Evolutionary conservation across 2,113 vertebrate species (phyloP).

Genomic region (Quiscalus mexicanus): DNA sequence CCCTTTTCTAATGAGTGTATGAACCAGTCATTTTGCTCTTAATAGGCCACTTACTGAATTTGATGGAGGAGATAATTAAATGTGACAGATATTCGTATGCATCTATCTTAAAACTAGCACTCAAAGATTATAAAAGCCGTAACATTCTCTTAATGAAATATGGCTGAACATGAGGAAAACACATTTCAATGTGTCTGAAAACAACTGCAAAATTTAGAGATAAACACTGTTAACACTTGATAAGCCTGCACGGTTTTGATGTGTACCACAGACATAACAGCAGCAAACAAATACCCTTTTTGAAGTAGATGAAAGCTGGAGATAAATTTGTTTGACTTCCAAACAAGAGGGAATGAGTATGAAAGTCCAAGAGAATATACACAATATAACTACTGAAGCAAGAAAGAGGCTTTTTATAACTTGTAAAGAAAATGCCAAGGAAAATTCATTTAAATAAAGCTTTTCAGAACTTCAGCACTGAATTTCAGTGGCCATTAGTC

Average conservation of each 20-base stretch:
- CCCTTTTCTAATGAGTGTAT: constrained; percentile 65
- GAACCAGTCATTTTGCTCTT: constrained; percentile 69
- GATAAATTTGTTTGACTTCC: constrained; percentile 44
- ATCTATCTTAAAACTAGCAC: constrained; percentile 74
- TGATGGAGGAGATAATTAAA: constrained; percentile 78
- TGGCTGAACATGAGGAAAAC: constrained; percentile 56
- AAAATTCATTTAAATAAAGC: constrained; percentile 3
- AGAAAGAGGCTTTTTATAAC: constrained; percentile 3
- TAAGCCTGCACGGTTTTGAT: constrained; percentile 41
- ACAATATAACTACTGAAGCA: constrained; percentile 13
- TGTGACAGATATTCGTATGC: constrained; percentile 63
- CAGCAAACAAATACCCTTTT: neutral
- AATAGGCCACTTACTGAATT: constrained; percentile 67
- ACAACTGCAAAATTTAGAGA: constrained; percentile 68
- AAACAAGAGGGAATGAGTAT: constrained; percentile 3
- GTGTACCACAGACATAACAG: neutral
- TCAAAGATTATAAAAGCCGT: constrained; percentile 72
- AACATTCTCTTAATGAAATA: constrained; percentile 63
- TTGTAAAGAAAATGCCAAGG: constrained; percentile 5
- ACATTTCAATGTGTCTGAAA: constrained; percentile 60
- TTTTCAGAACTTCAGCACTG: neutral
- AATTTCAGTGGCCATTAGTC: neutral
- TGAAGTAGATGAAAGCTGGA: constrained; percentile 53
- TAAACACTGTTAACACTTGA: constrained; percentile 74
- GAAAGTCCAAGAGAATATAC: neutral